Evolutionary conservation across 2,797 vertebrate species (phyloP), one percentile per base, ranked within the genome.

Genomic region (Masticophis lateralis): DNA sequence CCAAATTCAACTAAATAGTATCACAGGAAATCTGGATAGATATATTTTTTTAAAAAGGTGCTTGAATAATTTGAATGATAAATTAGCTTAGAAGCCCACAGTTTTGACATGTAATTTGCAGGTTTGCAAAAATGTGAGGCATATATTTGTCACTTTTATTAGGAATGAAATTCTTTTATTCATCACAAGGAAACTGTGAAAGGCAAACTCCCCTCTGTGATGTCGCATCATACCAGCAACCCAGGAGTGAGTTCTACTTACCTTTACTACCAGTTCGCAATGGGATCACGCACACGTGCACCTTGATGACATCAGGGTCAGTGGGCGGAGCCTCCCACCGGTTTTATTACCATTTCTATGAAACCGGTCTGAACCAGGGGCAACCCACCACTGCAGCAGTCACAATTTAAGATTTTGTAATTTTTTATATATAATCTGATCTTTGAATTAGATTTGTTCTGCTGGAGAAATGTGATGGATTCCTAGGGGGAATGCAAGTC

Each of bases 361-460:
- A 6, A 51, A 51, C 47, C 6, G 5, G 47, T 51, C 47, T 1
- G 47, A 51, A 51, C 47, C 1, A 6, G 7, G 47, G 47, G 47
- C 47, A 51, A 51, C 47, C 47, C 47, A 51, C 47, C 1, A 51
- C 47, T 51, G 47, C 96, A 95, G 93, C 91, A 94, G 95, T 95
- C 93, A 92, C 79, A 92, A 94, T 89, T n/a, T 93, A 95, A 92
- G 93, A 95, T 96, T 88, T 96, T 96, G 95, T 94, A 83, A 94
- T 94, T 92, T 94, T 95, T 90, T 93, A 96, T 94, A 96, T 95
- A 95, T 94, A 95, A 95, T 95, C 97, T 94, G 94, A 94, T 94
- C 47, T 92, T 96, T 92, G 96, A 95, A 95, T 96, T 93, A 95
- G 92, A 94, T 96, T 94, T 95, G 90, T 93, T 92, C 93, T 96